Percentiles rank a stretch among this genome's conserved stretches.
These are phyloP conservation scores for Sepiola atlantica DNA, from an alignment of 2,888 invertebrate species.

Conservation along the genomic window DNA sequence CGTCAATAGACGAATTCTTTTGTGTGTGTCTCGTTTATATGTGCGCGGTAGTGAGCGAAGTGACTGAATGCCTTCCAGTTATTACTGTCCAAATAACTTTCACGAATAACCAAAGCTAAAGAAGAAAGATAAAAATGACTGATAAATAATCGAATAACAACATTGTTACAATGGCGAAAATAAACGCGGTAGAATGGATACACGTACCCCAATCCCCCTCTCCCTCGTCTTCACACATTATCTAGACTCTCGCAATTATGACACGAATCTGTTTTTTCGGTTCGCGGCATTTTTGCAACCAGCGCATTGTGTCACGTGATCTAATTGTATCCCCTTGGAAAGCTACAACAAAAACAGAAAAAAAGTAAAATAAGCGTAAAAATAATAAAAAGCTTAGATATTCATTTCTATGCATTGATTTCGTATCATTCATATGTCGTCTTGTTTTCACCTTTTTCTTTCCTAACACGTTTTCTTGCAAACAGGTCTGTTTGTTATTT, in stretches of 20 bases:
- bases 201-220: background rate
- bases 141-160: background rate
- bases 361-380: no score
- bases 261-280: background rate
- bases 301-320: background rate
- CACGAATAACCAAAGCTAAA: background rate
- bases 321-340: background rate
- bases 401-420: background rate
- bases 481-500: background rate
- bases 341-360: no score
- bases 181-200: background rate
- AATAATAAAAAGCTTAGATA: background rate
- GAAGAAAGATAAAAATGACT: background rate
- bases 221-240: no score
- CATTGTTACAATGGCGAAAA: background rate
- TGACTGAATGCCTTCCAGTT: background rate
- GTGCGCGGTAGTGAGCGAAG: background rate
- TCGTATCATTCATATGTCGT: background rate
- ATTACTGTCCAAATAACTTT: background rate
- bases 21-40: no score
- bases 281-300: background rate
- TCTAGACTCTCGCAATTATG: background rate
- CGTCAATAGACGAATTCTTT: no score
- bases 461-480: background rate
- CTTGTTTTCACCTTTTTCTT: background rate